phyloP scores from a whole-genome alignment of 2,113 vertebrate genomes.

The Climacteris rufus region DNA sequence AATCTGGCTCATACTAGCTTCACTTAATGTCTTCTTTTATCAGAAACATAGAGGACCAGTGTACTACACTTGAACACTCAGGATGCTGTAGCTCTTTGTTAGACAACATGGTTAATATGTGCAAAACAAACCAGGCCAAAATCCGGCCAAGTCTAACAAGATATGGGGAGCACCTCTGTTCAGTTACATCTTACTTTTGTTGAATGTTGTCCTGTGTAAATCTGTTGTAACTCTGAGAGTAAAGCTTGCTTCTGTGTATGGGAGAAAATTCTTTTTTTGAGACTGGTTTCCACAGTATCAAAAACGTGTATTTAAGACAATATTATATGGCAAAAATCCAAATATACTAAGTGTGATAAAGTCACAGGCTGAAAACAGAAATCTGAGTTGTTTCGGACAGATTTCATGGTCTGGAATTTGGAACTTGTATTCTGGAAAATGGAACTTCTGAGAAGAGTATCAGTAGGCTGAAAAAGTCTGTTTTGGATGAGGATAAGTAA shows the following conservation, averaged over 20 bases:
- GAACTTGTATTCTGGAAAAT: slow-evolving; percentile 9
- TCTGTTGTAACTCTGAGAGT: not conserved
- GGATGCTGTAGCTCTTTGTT: not conserved
- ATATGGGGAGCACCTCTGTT: not conserved
- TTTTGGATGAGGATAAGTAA: not conserved
- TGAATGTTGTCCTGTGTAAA: not conserved
- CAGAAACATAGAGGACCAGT: not conserved
- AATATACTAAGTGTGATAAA: not conserved
- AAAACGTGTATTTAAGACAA: not conserved
- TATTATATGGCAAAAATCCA: not conserved
- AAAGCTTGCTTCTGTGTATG: not conserved
- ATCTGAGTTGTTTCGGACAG: not conserved
- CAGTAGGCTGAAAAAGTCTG: not conserved
- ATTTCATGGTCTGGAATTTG: not conserved
- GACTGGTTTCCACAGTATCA: not conserved
- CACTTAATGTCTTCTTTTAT: not conserved
- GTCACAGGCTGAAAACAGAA: not conserved
- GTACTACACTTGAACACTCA: not conserved
- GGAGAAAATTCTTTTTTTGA: not conserved
- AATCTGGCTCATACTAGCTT: not conserved
- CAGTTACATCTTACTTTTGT: not conserved
- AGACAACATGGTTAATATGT: not conserved
- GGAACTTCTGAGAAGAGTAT: not conserved
- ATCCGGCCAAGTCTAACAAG: not conserved
- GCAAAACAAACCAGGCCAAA: not conserved